Conservation (phyloP, 23 tunicate genomes). For the Halocynthia roretzi region DNA sequence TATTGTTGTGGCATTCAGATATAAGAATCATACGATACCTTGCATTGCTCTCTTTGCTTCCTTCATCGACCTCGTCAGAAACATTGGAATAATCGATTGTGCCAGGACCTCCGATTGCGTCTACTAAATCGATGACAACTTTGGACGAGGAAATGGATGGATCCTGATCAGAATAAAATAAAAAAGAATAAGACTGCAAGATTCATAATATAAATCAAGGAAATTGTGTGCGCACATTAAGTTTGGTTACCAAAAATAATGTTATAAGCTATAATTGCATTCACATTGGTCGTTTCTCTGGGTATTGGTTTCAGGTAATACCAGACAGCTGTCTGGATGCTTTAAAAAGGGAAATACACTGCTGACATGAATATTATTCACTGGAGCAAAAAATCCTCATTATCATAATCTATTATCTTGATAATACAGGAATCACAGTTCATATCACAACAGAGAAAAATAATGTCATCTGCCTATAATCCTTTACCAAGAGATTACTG, state of each 20-base stretch:
- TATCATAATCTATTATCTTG: too few relatives aligned
- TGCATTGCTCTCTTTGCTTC: constrained; percentile 77
- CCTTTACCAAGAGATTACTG: neutral
- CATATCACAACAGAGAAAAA: too few relatives aligned
- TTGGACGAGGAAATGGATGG: constrained; percentile 45
- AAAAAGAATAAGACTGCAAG: neutral
- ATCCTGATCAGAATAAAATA: constrained; percentile 31
- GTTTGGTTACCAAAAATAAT: too few relatives aligned
- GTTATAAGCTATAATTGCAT: too few relatives aligned
- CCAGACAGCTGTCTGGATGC: too few relatives aligned
- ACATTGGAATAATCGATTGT: constrained; percentile 73
- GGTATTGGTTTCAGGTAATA: too few relatives aligned
- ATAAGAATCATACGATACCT: constrained; percentile 42
- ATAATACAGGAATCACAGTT: too few relatives aligned
- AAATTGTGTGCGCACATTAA: too few relatives aligned
- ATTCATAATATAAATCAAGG: neutral
- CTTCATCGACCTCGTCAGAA: constrained; percentile 48
- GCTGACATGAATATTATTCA: too few relatives aligned
- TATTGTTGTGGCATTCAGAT: neutral
- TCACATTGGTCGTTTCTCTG: too few relatives aligned
- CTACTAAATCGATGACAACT: constrained; percentile 82
- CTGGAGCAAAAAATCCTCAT: too few relatives aligned
- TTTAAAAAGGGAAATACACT: too few relatives aligned
- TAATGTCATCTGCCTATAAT: constrained; percentile 1
- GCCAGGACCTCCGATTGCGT: constrained; percentile 68